Evolutionary conservation across 2,888 invertebrate genomes (phyloP).

Genomic region (Rhorus exstirpatorius): DNA sequence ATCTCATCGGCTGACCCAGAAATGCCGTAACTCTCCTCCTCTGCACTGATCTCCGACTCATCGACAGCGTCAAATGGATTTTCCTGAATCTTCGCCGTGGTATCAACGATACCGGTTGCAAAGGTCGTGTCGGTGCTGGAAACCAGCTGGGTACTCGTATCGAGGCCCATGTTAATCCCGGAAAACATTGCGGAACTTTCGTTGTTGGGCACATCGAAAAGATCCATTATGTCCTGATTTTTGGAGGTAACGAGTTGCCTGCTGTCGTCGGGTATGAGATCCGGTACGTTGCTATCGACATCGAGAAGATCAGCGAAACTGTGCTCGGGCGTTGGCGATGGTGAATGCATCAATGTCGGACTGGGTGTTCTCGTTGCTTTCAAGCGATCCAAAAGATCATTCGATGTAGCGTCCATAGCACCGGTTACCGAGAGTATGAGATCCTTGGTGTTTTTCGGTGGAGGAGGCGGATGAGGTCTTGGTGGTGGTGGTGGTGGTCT

Average conservation of each 20-base stretch:
- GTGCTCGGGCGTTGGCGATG: constrained; percentile 93
- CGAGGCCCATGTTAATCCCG: constrained; percentile 66
- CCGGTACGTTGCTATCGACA: constrained; percentile 86
- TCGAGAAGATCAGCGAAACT: constrained; percentile 89
- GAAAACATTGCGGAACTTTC: constrained; percentile 77
- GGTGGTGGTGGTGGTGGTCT: constrained; percentile 87
- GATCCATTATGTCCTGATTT: constrained; percentile 81
- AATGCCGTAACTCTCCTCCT: constrained; percentile 49
- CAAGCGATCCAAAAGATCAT: constrained; percentile 93
- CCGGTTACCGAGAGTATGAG: constrained; percentile 94
- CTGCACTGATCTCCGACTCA: constrained; percentile 35
- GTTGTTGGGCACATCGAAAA: constrained; percentile 81
- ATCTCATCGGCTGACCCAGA: constrained; percentile 58
- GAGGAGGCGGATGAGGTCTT: constrained; percentile 88
- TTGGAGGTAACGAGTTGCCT: constrained; percentile 65
- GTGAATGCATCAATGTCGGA: constrained; percentile 95
- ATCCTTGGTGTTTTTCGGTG: constrained; percentile 94
- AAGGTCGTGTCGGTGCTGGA: constrained; percentile 73
- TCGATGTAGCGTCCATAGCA: constrained; percentile 95
- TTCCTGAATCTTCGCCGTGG: constrained; percentile 72
- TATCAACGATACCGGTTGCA: constrained; percentile 71
- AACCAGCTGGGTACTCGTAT: constrained; percentile 69
- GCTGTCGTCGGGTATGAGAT: constrained; percentile 83
- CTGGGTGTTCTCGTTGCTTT: constrained; percentile 95
- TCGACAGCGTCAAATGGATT: constrained; percentile 77